Conservation (phyloP, 2,888 invertebrate species). For the Psylliodes chrysocephalus region DNA sequence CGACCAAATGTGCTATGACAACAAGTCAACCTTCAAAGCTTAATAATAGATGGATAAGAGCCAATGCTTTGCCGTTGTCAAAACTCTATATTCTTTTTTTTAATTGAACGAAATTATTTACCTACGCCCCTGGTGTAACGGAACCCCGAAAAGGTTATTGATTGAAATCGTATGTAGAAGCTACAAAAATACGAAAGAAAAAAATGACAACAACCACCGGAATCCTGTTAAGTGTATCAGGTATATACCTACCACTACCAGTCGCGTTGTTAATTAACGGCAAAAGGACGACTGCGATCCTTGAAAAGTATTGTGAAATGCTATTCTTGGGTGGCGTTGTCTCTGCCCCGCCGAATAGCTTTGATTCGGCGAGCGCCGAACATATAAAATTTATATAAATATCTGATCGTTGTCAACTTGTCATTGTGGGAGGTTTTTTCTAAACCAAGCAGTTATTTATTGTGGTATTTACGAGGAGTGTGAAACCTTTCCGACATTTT, state of each 20-base stretch:
- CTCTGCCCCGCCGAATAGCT: constrained; percentile 25
- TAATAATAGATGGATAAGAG: too few relatives aligned
- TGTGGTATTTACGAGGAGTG: too few relatives aligned
- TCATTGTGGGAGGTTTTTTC: too few relatives aligned
- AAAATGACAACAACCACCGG: constrained; percentile 13
- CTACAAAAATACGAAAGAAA: constrained; percentile 1
- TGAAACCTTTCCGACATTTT: too few relatives aligned
- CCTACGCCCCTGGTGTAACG: constrained; percentile 4
- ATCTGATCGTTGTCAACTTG: too few relatives aligned
- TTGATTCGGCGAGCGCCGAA: constrained; percentile 16
- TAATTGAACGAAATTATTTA: too few relatives aligned
- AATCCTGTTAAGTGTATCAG: constrained; percentile 22
- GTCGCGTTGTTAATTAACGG: constrained; percentile 13
- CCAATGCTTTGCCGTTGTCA: too few relatives aligned
- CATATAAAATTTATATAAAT: too few relatives aligned
- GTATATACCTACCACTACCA: background rate
- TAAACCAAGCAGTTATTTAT: too few relatives aligned
- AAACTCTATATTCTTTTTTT: too few relatives aligned
- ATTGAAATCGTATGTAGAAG: constrained; percentile 11
- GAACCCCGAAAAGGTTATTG: background rate
- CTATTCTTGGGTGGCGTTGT: constrained; percentile 30
- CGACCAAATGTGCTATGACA: too few relatives aligned
- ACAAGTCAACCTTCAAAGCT: too few relatives aligned
- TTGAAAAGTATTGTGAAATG: constrained; percentile 1
- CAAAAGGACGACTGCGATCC: background rate